Conservation (phyloP, 2,888 invertebrate species). For the Macaria liturata region DNA sequence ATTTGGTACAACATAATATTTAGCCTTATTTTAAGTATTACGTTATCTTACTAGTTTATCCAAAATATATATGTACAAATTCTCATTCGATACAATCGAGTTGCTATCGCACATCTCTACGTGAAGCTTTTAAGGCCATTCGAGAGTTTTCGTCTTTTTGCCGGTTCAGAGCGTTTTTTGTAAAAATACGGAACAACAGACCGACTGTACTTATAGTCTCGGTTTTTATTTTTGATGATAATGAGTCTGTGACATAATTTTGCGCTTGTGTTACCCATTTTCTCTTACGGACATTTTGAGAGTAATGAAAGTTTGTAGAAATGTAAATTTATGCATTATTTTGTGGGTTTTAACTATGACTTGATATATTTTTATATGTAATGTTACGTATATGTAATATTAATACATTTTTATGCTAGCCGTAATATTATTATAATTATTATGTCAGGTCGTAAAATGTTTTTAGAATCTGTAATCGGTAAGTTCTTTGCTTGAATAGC, state of each 20-base stretch:
- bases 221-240: conserved; percentile 26
- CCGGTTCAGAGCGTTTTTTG: conserved; percentile 34
- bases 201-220: conserved; percentile 11
- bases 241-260: conserved; percentile 25
- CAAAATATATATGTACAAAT: too few relatives aligned
- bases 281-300: not conserved
- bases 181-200: conserved; percentile 26
- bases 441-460: too few relatives aligned
- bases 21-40: too few relatives aligned
- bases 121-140: conserved; percentile 36
- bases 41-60: too few relatives aligned
- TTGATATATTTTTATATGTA: too few relatives aligned
- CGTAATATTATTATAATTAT: too few relatives aligned
- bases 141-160: conserved; percentile 36
- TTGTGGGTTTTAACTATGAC: too few relatives aligned
- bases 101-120: conserved; percentile 8
- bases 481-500: too few relatives aligned
- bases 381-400: too few relatives aligned
- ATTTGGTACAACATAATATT: too few relatives aligned
- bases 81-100: not conserved
- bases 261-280: conserved; percentile 18
- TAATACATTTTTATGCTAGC: too few relatives aligned
- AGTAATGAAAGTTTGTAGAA: conserved; percentile 14
- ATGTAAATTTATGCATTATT: not conserved
- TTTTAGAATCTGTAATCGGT: too few relatives aligned